Evolutionary conservation across 1,140 invertebrate species (phyloP).

Genomic region (Mercenaria mercenaria): DNA sequence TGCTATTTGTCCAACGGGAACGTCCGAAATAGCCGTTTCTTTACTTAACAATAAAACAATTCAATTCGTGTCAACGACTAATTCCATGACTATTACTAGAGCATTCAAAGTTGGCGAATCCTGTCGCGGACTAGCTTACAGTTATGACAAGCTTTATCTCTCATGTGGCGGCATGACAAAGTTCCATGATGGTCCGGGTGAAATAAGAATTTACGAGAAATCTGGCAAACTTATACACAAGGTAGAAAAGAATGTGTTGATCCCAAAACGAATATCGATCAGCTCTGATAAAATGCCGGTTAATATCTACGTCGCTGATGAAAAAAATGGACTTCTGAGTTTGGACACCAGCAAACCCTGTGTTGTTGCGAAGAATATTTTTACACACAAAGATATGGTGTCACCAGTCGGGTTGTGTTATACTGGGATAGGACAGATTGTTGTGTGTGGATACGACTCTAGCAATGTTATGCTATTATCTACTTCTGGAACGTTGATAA

Average conservation of each 20-base stretch:
- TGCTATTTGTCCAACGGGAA: neutral
- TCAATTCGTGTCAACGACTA: neutral
- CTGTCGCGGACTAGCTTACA: neutral
- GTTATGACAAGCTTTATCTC: neutral
- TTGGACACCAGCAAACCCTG: neutral
- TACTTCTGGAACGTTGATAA: neutral
- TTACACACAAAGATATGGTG: neutral
- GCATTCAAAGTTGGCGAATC: neutral
- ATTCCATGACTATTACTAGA: neutral
- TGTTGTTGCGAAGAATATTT: neutral
- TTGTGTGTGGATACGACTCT: conserved; percentile 13
- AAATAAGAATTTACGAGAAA: conserved; percentile 9
- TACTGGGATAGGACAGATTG: neutral
- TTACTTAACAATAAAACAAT: neutral
- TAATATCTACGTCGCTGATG: conserved; percentile 12
- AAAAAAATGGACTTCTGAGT: neutral
- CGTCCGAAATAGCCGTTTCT: neutral
- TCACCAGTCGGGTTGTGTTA: neutral
- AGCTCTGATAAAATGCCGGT: neutral
- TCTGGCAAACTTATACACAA: neutral
- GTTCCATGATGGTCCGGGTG: conserved; percentile 3
- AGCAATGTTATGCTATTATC: conserved; percentile 9
- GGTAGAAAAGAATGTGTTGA: neutral
- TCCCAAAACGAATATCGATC: neutral
- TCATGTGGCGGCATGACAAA: conserved; percentile 14